Evolutionary conservation across 1,140 invertebrate genomes (phyloP).

Genomic region (Ptiloglossa arizonensis): DNA sequence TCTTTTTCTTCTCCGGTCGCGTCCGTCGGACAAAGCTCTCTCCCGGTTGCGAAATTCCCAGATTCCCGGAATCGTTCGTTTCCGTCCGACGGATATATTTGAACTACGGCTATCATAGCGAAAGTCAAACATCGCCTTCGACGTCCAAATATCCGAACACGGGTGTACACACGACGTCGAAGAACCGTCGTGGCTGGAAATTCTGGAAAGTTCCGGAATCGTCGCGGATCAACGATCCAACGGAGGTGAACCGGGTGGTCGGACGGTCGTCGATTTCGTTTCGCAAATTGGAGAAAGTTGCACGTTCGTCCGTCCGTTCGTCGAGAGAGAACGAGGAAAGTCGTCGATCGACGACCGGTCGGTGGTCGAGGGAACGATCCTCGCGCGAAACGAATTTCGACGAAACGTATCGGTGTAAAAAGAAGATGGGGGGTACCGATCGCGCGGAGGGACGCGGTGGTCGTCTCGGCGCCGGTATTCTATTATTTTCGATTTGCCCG

Average conservation of each 20-base stretch:
- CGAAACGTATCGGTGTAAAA: neutral
- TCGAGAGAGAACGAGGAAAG: neutral
- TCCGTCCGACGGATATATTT: slow-evolving; percentile 10
- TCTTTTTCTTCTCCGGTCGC: no score
- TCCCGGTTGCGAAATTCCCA: neutral
- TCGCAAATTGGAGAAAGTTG: no score
- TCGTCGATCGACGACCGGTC: neutral
- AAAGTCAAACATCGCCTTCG: slow-evolving; percentile 14
- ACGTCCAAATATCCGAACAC: slow-evolving; percentile 6
- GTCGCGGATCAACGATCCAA: no score
- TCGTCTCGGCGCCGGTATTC: slow-evolving; percentile 50
- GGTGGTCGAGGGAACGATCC: neutral
- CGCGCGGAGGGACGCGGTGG: neutral
- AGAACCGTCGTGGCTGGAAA: neutral
- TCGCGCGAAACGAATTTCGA: no score
- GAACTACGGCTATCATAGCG: slow-evolving; percentile 8
- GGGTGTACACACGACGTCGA: neutral
- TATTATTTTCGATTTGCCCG: slow-evolving; percentile 75
- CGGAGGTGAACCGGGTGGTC: no score
- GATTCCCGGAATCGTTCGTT: neutral
- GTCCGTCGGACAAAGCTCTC: no score
- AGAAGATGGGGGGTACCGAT: neutral
- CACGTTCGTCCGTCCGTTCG: no score
- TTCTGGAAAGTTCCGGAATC: neutral
- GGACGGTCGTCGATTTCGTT: neutral